phyloP scores from a whole-genome alignment of 2,113 vertebrate species.

The Bothrops jararaca region DNA sequence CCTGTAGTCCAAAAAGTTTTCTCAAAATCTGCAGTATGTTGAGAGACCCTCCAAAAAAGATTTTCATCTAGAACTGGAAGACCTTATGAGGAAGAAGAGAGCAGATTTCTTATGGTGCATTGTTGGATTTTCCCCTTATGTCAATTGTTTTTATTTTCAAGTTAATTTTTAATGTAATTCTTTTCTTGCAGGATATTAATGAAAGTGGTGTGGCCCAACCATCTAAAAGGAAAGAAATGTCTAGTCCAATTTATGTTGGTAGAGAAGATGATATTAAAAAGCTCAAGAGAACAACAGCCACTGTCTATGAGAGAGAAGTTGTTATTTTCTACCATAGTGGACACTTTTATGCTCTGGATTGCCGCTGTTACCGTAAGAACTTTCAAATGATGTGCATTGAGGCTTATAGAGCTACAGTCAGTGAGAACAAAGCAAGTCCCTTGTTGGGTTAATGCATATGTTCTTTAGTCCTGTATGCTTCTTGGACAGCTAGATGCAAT shows the following conservation, averaged over 20 bases:
- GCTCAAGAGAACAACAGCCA: constrained; percentile 69
- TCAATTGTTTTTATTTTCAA: not conserved
- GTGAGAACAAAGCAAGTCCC: not conserved
- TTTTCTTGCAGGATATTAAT: constrained; percentile 53
- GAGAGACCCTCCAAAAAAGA: not conserved
- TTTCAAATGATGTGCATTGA: constrained; percentile 8
- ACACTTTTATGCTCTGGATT: constrained; percentile 85
- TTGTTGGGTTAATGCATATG: not conserved
- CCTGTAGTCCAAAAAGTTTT: not conserved
- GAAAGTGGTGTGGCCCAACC: constrained; percentile 23
- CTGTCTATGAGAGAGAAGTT: constrained; percentile 78
- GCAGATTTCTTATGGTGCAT: not conserved
- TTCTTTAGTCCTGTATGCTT: not conserved
- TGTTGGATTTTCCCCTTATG: not conserved
- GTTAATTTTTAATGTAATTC: not conserved
- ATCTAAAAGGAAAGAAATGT: constrained; percentile 17
- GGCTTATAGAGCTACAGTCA: not conserved
- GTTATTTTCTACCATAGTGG: constrained; percentile 81
- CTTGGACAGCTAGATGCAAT: not conserved
- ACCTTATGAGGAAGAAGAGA: not conserved
- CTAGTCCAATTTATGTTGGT: constrained; percentile 70
- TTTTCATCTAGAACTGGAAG: not conserved
- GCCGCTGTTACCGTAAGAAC: constrained; percentile 90
- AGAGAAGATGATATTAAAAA: constrained; percentile 81
- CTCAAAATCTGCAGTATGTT: not conserved